Evolutionary conservation across 1,140 invertebrate genomes (phyloP).

Genomic region (Apis dorsata): DNA sequence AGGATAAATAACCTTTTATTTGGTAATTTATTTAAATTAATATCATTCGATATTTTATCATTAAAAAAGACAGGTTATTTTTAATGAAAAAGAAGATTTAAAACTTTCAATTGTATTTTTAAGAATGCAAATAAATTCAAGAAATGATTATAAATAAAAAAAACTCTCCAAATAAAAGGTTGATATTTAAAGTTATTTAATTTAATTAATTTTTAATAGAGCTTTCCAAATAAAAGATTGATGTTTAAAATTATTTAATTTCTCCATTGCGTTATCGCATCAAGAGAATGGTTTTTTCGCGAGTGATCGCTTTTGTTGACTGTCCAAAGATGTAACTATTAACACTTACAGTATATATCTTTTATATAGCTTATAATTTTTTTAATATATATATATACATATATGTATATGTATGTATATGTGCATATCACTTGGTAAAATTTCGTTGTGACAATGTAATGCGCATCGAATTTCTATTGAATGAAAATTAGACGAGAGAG

Average conservation of each 20-base stretch:
- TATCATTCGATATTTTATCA: neutral
- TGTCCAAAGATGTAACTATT: constrained; percentile 74
- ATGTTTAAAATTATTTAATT: constrained; percentile 27
- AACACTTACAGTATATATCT: constrained; percentile 53
- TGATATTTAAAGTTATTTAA: constrained; percentile 21
- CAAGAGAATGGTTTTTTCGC: constrained; percentile 9
- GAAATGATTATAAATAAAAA: neutral
- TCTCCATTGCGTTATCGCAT: neutral
- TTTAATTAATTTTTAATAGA: neutral
- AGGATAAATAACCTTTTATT: neutral
- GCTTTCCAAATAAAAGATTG: constrained; percentile 9
- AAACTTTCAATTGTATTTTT: neutral
- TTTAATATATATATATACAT: constrained; percentile 41
- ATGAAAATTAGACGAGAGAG: constrained; percentile 10
- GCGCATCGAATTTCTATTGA: constrained; percentile 27
- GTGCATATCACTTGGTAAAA: constrained; percentile 47
- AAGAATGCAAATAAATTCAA: neutral
- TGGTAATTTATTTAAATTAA: neutral
- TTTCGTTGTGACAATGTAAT: constrained; percentile 31
- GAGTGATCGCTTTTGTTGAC: constrained; percentile 67
- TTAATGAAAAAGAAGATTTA: neutral
- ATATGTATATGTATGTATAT: constrained; percentile 46
- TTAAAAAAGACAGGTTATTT: neutral
- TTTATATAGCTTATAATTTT: constrained; percentile 62
- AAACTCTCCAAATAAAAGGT: constrained; percentile 11